A percentile compares a stretch with the other conserved stretches of the same genome.
phyloP scores from a whole-genome alignment of 2,113 vertebrate species.

The Semnornis frantzii region DNA sequence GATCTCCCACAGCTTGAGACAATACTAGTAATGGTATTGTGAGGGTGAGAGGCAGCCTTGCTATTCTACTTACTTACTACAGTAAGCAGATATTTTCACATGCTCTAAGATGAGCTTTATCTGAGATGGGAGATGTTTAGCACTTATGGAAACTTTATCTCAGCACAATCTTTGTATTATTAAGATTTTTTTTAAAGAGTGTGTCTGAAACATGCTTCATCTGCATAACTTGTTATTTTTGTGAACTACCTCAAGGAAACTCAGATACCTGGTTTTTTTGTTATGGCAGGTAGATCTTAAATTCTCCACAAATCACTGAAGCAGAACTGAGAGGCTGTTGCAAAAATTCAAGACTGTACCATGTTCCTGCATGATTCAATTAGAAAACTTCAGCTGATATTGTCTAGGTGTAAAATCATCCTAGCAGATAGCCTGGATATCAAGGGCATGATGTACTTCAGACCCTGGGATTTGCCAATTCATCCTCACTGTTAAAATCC shows the following conservation, averaged over 20 bases:
- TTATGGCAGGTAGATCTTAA: not conserved
- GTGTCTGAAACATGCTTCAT: not conserved
- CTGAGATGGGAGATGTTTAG: not conserved
- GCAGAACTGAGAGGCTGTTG: not conserved
- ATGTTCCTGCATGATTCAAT: not conserved
- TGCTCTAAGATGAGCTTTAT: not conserved
- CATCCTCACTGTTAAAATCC: not conserved
- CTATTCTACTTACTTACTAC: not conserved
- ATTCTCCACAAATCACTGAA: not conserved
- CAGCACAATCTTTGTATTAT: not conserved
- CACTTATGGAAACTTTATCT: not conserved
- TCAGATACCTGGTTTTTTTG: not conserved
- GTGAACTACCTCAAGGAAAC: not conserved
- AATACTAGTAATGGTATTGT: accelerated
- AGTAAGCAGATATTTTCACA: not conserved
- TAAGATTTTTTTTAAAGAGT: not conserved
- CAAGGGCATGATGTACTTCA: not conserved
- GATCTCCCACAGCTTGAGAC: not conserved
- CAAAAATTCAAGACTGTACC: not conserved
- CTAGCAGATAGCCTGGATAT: not conserved
- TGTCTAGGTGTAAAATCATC: not conserved
- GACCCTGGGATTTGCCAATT: not conserved
- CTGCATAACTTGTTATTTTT: not conserved
- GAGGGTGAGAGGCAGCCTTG: not conserved
- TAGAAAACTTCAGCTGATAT: not conserved